Base-by-base conservation (phyloP, 2,888 invertebrate genomes). In the Keiferia lycopersicella region DNA sequence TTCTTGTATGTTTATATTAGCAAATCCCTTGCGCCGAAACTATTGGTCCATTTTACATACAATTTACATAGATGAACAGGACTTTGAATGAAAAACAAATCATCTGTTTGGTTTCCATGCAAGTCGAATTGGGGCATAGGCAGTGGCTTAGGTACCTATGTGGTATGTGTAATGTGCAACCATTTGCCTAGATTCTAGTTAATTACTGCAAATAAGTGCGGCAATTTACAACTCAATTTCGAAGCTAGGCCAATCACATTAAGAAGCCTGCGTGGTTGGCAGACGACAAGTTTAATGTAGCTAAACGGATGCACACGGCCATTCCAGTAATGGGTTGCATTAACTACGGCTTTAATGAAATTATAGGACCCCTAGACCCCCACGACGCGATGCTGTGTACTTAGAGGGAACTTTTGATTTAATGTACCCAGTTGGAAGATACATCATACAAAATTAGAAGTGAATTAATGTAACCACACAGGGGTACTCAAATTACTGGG, bases 311-410 rank as follows among this genome's bases (percentile, higher is more conserved):
- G 60, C 60, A 60, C 48, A 26, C 45, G 60, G 26, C 45, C 16
- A 26, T 48, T 60, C 26, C 48, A 8, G 16, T 60, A 60, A 60
- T 60, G 45, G 45, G 20, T n/a, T 60, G 60, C 60, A 45, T 60
- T 60, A 48, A 22, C 60, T 14, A 48, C 11, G 60, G n/a, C 1
- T 14, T 60, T 60, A 60, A 60, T 60, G 45, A 45, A 60, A 60
- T 60, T 60, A 30, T 4, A 48, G 26, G 30, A 22, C 60, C 59
- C 57, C 57, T 34, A 14, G 51, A 53, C 51, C 30, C 30, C 26
- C 30, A 26, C 22, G 51, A 22, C 30, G 18, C 34, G 34, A 56
- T 10, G 34, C 10, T 56, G 56, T 34, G 56, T 34, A 34, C 56
- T 56, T 56, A 34, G 56, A 56, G 34, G 51, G 51, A 22, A 53